These are phyloP conservation scores for roundworm (Caenorhabditis elegans) DNA, from an alignment of 1,140 invertebrate species.

Conservation along the genomic window WBcel235 BX284605.5:9170501-9171000, in stretches of 20 bases:
- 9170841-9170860: slow-evolving; percentile 79
- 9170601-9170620: slow-evolving; percentile 59
- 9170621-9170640: slow-evolving; percentile 64
- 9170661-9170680: too few species aligned
- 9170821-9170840: slow-evolving; percentile 57
- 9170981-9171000: slow-evolving; percentile 38
- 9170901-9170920: background rate
- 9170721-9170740: slow-evolving; percentile 10
- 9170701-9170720: slow-evolving; percentile 58
- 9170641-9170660: slow-evolving; percentile 72
- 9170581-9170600: slow-evolving; percentile 58
- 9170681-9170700: slow-evolving; percentile 45
- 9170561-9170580: slow-evolving; percentile 63
- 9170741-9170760: background rate
- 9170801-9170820: slow-evolving; percentile 58
- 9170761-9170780: slow-evolving; percentile 6
- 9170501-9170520: slow-evolving; percentile 26
- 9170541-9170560: slow-evolving; percentile 37
- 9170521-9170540: slow-evolving; percentile 54
- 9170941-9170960: slow-evolving; percentile 41
- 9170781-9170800: slow-evolving; percentile 66
- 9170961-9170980: slow-evolving; percentile 48
- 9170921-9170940: background rate
- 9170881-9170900: slow-evolving; percentile 73
- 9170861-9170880: slow-evolving; percentile 78